A percentile compares a stretch with the other conserved stretches of the same genome.
Evolutionary conservation across 2,797 vertebrate genomes (phyloP).

Genomic region (Gambusia yucatana): DNA sequence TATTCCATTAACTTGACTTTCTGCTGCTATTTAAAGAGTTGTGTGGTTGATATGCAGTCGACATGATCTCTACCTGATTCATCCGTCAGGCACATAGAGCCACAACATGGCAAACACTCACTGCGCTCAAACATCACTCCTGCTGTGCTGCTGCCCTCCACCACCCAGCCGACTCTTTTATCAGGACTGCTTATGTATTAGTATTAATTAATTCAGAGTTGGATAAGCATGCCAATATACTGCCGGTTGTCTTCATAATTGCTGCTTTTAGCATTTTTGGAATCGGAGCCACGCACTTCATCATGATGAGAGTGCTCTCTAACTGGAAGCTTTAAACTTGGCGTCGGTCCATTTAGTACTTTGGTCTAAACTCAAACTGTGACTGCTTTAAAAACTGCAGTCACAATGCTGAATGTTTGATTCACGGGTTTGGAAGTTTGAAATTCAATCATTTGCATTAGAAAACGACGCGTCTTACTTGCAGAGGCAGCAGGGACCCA

Average conservation of each 20-base stretch:
- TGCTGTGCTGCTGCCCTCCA: constrained; percentile 3
- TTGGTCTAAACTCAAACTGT: constrained; percentile 54
- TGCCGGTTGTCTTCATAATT: constrained; percentile 57
- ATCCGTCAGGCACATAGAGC: constrained; percentile 5
- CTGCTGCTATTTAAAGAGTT: neutral
- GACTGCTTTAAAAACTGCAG: constrained; percentile 46
- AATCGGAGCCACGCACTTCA: constrained; percentile 54
- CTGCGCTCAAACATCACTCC: neutral
- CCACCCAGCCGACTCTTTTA: constrained; percentile 13
- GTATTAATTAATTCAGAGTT: constrained; percentile 42
- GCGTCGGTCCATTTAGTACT: constrained; percentile 50
- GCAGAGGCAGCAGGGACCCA: neutral
- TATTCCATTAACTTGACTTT: neutral
- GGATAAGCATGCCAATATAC: constrained; percentile 29
- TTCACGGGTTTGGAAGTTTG: constrained; percentile 7
- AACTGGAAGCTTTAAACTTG: constrained; percentile 49
- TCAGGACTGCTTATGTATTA: constrained; percentile 41
- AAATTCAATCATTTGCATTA: neutral
- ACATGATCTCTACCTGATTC: neutral
- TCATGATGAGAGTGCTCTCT: constrained; percentile 51
- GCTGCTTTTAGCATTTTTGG: constrained; percentile 44
- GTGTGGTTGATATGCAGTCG: constrained; percentile 5
- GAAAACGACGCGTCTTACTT: neutral
- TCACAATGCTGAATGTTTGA: constrained; percentile 1
- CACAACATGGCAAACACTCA: neutral